Evolutionary conservation across 2,797 vertebrate species (phyloP).

Genomic region (Pangasius sanitwongsei): DNA sequence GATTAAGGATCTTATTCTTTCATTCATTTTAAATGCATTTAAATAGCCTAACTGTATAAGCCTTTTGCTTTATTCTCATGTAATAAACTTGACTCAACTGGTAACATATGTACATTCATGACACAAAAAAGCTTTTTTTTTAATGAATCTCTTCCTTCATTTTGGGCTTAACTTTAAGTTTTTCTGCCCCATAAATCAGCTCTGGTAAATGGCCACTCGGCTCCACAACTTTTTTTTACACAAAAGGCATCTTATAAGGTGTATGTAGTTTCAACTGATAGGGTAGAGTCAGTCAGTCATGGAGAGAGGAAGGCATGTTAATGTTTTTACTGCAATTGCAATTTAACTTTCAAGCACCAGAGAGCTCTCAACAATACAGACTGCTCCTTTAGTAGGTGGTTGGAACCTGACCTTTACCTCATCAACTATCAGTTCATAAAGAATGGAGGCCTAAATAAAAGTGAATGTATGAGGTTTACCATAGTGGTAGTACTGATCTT

Average conservation of each 20-base stretch:
- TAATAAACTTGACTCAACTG: neutral
- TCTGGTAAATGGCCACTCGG: neutral
- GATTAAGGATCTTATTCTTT: neutral
- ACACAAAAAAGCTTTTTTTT: neutral
- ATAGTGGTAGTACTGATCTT: slow-evolving; percentile 89
- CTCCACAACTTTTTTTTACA: neutral
- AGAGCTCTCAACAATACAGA: neutral
- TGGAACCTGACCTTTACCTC: neutral
- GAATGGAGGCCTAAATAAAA: neutral
- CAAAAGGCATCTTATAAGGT: neutral
- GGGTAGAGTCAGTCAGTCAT: neutral
- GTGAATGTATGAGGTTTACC: slow-evolving; percentile 69
- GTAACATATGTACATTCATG: neutral
- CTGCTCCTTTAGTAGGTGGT: neutral
- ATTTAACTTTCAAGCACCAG: neutral
- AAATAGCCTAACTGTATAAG: neutral
- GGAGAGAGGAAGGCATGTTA: neutral
- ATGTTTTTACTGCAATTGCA: neutral
- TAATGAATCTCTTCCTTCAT: neutral
- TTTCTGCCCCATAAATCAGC: neutral
- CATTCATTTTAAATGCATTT: neutral
- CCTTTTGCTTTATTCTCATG: neutral
- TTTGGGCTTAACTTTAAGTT: neutral
- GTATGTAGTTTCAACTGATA: neutral
- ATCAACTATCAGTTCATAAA: slow-evolving; percentile 1